Conservation (phyloP, 2,888 invertebrate genomes). For the Anoncus sp. region DNA sequence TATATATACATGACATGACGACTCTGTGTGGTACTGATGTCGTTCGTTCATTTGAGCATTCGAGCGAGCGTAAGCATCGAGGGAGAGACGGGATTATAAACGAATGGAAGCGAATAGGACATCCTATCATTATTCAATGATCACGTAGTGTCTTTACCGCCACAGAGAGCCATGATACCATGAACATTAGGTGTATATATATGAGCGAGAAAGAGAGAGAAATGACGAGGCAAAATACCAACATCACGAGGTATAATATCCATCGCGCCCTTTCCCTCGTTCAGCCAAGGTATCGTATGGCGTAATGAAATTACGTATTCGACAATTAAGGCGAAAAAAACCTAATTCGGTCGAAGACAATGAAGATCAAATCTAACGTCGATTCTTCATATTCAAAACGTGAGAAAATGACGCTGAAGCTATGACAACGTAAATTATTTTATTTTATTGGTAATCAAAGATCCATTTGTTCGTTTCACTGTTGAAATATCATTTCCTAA, state of each 20-base stretch:
- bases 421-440: too few relatives aligned
- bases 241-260: background rate
- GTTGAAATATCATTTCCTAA: too few relatives aligned
- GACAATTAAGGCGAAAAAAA: too few relatives aligned
- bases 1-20: constrained; percentile 31
- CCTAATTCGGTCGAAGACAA: too few relatives aligned
- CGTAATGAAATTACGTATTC: background rate
- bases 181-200: too few relatives aligned
- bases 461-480: too few relatives aligned
- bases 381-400: too few relatives aligned
- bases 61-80: constrained; percentile 36
- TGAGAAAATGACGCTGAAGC: too few relatives aligned
- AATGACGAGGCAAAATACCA: constrained; percentile 20
- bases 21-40: constrained; percentile 35
- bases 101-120: constrained; percentile 77
- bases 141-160: constrained; percentile 74
- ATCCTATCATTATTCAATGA: constrained; percentile 81
- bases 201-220: constrained; percentile 31
- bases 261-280: background rate
- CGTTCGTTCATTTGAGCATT: constrained; percentile 44
- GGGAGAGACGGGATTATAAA: constrained; percentile 73
- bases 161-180: constrained; percentile 48
- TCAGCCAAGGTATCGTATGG: background rate
- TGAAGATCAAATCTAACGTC: too few relatives aligned
- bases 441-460: too few relatives aligned